Base-by-base conservation (phyloP, 2,888 invertebrate species). In the Clunio marinus region DNA sequence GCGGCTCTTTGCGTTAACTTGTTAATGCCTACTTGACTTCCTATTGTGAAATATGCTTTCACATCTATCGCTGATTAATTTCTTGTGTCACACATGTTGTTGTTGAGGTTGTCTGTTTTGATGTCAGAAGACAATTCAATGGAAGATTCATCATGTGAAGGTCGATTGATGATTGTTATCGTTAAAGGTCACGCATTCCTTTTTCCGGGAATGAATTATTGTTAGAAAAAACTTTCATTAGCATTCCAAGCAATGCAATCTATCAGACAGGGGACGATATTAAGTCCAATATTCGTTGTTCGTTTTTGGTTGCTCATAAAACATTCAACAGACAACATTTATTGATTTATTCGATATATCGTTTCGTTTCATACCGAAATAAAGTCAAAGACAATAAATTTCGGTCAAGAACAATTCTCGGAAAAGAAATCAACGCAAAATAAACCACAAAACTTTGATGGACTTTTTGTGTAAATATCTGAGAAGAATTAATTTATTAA, bases 11-110 rank as follows among this genome's bases (percentile, higher is more conserved):
- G 57, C 57, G 57, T 57, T 57, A 57, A 46, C 17, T 63, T 7
- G 1, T 32, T 35, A 13, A 45, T 27, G 20, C 63, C 63, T 45
- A 63, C 63, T 63, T 63, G 63, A 63, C 41, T 41, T 63, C 41
- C 41, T 55, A 10, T 28, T 35, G 66, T 66, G 66, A 66, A 55
- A 20, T 66, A 55, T 66, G 66, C 66, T 66, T 66, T 66, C 66
- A 22, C 62, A 41, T 37, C 20, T 17, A 60, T 22, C 20, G 51
- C 17, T 51, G 51, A 51, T 51, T 51, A 51, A 51, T 51, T 51
- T 22, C 51, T 22, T 22, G 17, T 22, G 51, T 22, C 10, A 13
- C 35, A 32, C 35, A 32, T 32, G 13, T 32, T 13, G 35, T 13
- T 8, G 5, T 13, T 8, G 7, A 5, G 35, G 35, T 51, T n/a